These are phyloP conservation scores for Rhagium mordax DNA, from an alignment of 2,888 invertebrate genomes.

Conservation along the genomic window DNA sequence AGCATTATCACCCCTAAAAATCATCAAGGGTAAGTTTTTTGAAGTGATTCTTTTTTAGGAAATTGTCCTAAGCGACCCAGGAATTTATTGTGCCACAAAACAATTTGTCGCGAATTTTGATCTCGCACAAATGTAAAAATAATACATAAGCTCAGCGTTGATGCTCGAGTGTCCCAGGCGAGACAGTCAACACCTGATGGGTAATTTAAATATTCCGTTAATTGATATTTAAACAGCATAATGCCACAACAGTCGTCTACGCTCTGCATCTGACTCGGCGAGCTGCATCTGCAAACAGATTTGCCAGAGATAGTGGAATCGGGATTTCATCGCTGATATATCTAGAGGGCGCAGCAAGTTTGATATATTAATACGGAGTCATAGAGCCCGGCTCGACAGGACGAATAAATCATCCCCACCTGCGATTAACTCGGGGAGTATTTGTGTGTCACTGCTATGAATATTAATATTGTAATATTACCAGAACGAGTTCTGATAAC, in stretches of 20 bases:
- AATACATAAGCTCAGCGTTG: background rate
- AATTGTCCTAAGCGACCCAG: no score
- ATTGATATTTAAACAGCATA: conserved; percentile 34
- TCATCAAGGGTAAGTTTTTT: no score
- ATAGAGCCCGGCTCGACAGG: conserved; percentile 59
- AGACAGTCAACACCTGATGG: background rate
- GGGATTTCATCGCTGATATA: conserved; percentile 43
- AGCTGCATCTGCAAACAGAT: conserved; percentile 19
- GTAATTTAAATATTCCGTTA: conserved; percentile 31
- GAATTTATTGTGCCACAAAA: no score
- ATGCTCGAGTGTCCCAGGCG: background rate
- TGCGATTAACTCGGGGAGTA: conserved; percentile 66
- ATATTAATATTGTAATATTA: conserved; percentile 61
- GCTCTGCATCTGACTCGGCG: conserved; percentile 15
- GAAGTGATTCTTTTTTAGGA: no score
- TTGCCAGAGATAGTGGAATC: conserved; percentile 29
- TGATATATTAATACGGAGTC: conserved; percentile 24
- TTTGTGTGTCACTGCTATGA: conserved; percentile 66
- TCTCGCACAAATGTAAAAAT: no score
- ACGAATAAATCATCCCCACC: conserved; percentile 66
- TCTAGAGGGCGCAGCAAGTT: conserved; percentile 33
- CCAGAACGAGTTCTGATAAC: conserved; percentile 13
- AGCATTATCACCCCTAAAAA: no score
- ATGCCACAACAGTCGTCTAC: background rate
- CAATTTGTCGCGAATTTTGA: no score